A percentile compares a stretch with the other conserved stretches of the same genome.
Conservation (phyloP, 1,140 invertebrate genomes). For the Micrasema longulum region DNA sequence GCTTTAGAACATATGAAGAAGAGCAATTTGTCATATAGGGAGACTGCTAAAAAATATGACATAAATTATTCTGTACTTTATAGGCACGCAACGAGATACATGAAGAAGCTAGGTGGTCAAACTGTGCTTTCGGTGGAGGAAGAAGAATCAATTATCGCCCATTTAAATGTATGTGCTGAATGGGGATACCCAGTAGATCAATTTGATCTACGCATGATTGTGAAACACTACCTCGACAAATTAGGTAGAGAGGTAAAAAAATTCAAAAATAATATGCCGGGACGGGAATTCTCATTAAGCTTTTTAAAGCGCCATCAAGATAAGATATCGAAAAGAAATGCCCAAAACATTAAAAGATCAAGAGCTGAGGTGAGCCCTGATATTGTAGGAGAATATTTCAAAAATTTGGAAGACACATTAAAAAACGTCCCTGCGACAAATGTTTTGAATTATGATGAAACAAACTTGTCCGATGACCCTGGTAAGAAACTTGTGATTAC, state of each 20-base stretch:
- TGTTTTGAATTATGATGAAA: too few relatives aligned
- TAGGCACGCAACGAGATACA: too few relatives aligned
- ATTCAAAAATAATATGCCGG: background rate
- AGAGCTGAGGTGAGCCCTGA: background rate
- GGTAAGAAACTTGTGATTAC: too few relatives aligned
- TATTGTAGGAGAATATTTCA: background rate
- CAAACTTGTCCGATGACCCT: too few relatives aligned
- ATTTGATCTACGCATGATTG: background rate
- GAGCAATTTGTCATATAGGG: background rate
- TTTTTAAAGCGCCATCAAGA: background rate
- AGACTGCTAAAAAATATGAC: slow-evolving; percentile 1
- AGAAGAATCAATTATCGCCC: too few relatives aligned
- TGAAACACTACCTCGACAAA: background rate
- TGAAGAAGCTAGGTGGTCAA: too few relatives aligned
- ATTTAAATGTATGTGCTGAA: too few relatives aligned
- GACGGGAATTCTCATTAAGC: background rate
- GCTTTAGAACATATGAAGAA: background rate
- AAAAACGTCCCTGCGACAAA: too few relatives aligned
- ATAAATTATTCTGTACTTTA: background rate
- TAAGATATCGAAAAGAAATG: background rate
- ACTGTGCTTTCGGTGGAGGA: too few relatives aligned
- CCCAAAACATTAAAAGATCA: background rate
- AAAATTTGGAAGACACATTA: too few relatives aligned
- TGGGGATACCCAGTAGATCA: too few relatives aligned
- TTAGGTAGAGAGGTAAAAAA: background rate